Conservation (phyloP, 2,113 vertebrate genomes). For the Nerophis ophidion region DNA sequence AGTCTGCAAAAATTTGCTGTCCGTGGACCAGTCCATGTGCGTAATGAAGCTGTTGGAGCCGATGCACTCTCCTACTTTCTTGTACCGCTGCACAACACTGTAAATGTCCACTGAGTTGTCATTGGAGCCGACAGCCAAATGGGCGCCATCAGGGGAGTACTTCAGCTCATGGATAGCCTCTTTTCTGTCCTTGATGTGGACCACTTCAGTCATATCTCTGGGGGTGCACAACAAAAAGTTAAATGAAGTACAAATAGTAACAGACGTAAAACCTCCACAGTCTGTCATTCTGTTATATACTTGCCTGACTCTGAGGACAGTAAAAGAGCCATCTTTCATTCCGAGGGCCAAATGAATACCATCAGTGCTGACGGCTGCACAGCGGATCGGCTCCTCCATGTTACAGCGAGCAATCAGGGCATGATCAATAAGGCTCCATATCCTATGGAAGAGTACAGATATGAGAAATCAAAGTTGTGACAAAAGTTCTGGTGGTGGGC, state of each 20-base stretch:
- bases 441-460: conserved; percentile 65
- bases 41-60: conserved; percentile 93
- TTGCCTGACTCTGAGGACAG: conserved; percentile 92
- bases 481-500: background rate
- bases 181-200: conserved; percentile 97
- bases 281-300: conserved; percentile 12
- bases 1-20: conserved; percentile 93
- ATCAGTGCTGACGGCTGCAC: conserved; percentile 89
- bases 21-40: conserved; percentile 96
- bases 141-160: conserved; percentile 91
- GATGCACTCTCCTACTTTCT: conserved; percentile 91
- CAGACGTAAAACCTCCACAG: conserved; percentile 2
- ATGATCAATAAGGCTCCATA: conserved; percentile 97
- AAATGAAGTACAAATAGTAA: conserved; percentile 8
- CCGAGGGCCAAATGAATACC: conserved; percentile 95
- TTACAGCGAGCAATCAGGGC: conserved; percentile 96
- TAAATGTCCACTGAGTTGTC: conserved; percentile 94
- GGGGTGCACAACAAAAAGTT: conserved; percentile 8
- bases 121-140: conserved; percentile 93
- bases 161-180: conserved; percentile 97
- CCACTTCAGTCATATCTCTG: conserved; percentile 99
- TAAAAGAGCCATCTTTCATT: conserved; percentile 98
- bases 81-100: conserved; percentile 88
- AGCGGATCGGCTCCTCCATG: conserved; percentile 97
- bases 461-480: conserved; percentile 11